Conservation (phyloP, 2,113 vertebrate genomes). For the Semicossyphus pulcher region DNA sequence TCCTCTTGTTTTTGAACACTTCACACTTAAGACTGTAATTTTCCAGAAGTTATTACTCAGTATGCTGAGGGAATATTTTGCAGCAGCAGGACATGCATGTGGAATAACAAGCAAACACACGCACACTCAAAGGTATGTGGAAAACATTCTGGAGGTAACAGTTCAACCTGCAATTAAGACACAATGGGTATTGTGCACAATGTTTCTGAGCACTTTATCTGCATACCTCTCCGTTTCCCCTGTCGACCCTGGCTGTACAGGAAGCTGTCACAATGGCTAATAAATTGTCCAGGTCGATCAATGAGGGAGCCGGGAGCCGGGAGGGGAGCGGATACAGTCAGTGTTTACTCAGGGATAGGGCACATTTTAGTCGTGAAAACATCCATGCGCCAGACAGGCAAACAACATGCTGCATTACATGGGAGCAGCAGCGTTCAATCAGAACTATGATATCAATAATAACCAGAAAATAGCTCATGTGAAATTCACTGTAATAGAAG, state of each 20-base stretch:
- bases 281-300: slow-evolving; percentile 80
- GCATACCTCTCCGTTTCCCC: slow-evolving; percentile 79
- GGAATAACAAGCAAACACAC: slow-evolving; percentile 59
- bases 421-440: slow-evolving; percentile 7
- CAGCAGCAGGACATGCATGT: slow-evolving; percentile 22
- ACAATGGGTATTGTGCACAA: slow-evolving; percentile 84
- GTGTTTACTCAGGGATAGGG: slow-evolving; percentile 68
- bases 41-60: slow-evolving; percentile 57
- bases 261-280: slow-evolving; percentile 86
- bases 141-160: slow-evolving; percentile 75
- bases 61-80: slow-evolving; percentile 38
- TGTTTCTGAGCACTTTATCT: slow-evolving; percentile 78
- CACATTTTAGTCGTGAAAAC: slow-evolving; percentile 50
- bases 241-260: slow-evolving; percentile 73
- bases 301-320: slow-evolving; percentile 57
- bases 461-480: slow-evolving; percentile 12
- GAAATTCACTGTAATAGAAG: slow-evolving; percentile 4
- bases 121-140: slow-evolving; percentile 66
- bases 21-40: slow-evolving; percentile 52
- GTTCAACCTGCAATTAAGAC: slow-evolving; percentile 80
- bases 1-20: slow-evolving; percentile 67
- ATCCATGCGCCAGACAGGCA: slow-evolving; percentile 3
- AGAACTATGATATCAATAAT: slow-evolving; percentile 16
- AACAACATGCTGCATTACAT: slow-evolving; percentile 2
- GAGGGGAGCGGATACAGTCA: slow-evolving; percentile 44